Evolutionary conservation across 2,797 vertebrate species (phyloP).

Genomic region (Streptopelia turtur): DNA sequence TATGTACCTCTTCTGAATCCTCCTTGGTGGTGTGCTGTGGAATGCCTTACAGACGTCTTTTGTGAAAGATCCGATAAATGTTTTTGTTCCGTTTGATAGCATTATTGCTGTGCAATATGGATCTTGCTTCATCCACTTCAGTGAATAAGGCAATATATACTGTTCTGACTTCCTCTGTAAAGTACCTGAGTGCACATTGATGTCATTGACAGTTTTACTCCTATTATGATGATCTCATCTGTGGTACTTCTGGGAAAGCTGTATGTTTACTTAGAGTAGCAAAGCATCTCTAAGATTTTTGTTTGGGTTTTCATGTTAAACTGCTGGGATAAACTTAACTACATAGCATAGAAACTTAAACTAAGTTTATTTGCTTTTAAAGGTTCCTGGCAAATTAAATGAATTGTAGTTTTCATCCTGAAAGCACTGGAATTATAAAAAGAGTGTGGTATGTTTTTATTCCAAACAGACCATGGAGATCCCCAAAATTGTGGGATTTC

Average conservation of each 20-base stretch:
- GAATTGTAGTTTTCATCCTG: not conserved
- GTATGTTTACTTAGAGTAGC: not conserved
- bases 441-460: not conserved
- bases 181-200: not conserved
- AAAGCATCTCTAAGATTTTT: not conserved
- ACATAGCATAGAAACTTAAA: not conserved
- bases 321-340: not conserved
- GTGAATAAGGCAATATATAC: not conserved
- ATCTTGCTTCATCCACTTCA: not conserved
- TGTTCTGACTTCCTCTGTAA: not conserved
- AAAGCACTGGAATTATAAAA: not conserved
- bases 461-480: not conserved
- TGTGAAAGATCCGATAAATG: not conserved
- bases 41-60: not conserved
- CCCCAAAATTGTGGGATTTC: not conserved
- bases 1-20: not conserved
- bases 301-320: not conserved
- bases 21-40: not conserved
- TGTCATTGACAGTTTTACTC: not conserved
- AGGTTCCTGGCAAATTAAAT: not conserved
- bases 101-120: not conserved
- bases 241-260: not conserved
- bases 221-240: not conserved
- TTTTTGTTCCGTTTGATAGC: not conserved
- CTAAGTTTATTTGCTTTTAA: not conserved